These are phyloP conservation scores for Drosophila melanocephala DNA, from an alignment of 2,888 invertebrate genomes.

Conservation along the genomic window DNA sequence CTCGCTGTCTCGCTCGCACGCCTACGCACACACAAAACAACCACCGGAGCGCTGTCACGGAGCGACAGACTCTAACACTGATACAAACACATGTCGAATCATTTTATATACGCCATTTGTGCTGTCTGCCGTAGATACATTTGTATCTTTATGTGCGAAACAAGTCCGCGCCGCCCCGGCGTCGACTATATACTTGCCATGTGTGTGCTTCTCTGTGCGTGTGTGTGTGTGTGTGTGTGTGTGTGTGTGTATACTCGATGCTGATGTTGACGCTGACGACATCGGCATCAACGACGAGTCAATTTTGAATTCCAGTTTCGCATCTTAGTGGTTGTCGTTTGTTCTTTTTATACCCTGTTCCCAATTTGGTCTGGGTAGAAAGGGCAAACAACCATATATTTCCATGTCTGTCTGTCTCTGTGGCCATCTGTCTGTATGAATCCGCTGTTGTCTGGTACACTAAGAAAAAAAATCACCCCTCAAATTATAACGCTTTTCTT, in stretches of 20 bases:
- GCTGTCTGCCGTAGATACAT: conserved; percentile 78
- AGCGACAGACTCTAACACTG: conserved; percentile 24
- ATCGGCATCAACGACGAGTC: conserved; percentile 71
- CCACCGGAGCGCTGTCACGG: conserved; percentile 59
- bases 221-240: conserved; percentile 2
- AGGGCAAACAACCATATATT: background rate
- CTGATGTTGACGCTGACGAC: conserved; percentile 53
- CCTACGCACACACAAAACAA: conserved; percentile 51
- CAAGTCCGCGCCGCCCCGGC: conserved; percentile 60
- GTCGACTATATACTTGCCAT: conserved; percentile 22
- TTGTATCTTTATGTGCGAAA: conserved; percentile 81
- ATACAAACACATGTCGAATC: conserved; percentile 70
- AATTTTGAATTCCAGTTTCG: conserved; percentile 73
- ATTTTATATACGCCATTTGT: conserved; percentile 81
- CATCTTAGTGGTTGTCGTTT: conserved; percentile 56
- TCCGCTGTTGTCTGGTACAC: background rate
- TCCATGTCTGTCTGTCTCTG: background rate
- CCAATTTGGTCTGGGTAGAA: background rate
- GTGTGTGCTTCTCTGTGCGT: background rate
- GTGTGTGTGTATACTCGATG: conserved; percentile 19
- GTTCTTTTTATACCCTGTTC: conserved; percentile 13
- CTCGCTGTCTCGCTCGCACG: conserved; percentile 28
- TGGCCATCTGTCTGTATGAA: background rate
- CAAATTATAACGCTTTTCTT: background rate
- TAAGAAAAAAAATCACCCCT: background rate